Evolutionary conservation across 2,113 vertebrate genomes (phyloP).

Genomic region (Chaetura pelagica): DNA sequence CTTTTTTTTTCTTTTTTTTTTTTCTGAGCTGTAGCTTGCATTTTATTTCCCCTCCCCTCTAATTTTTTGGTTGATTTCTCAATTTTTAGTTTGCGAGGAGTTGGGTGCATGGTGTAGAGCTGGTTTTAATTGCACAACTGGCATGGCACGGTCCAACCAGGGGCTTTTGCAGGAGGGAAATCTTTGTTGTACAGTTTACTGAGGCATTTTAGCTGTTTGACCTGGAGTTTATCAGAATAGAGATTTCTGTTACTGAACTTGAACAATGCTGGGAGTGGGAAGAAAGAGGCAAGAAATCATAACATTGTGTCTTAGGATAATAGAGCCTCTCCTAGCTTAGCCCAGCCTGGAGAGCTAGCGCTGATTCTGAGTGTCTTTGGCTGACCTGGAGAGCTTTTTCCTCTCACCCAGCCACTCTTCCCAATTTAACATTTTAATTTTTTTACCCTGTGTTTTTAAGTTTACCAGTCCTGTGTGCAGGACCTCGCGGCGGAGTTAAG

Average conservation of each 20-base stretch:
- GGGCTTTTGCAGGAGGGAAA: conserved; percentile 25
- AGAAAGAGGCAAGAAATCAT: background rate
- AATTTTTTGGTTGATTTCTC: background rate
- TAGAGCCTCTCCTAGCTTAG: background rate
- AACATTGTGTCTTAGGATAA: background rate
- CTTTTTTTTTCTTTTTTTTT: background rate
- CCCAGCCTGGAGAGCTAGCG: background rate
- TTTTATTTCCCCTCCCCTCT: background rate
- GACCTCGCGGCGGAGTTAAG: conserved; percentile 44
- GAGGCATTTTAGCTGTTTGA: conserved; percentile 42
- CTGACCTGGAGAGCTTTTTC: conserved; percentile 13
- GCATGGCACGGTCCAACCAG: background rate
- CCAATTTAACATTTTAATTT: conserved; percentile 39
- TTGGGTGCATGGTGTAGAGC: background rate
- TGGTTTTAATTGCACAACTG: background rate
- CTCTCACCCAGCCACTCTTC: background rate
- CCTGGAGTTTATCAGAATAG: conserved; percentile 8
- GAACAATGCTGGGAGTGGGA: conserved; percentile 44
- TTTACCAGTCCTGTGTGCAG: background rate
- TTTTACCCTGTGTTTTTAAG: conserved; percentile 60
- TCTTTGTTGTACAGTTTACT: background rate
- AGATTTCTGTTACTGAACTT: conserved; percentile 9
- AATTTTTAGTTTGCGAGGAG: background rate
- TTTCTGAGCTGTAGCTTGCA: background rate
- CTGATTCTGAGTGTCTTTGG: background rate